phyloP scores from a whole-genome alignment of 2,888 invertebrate genomes.

The Acleris sparsana region DNA sequence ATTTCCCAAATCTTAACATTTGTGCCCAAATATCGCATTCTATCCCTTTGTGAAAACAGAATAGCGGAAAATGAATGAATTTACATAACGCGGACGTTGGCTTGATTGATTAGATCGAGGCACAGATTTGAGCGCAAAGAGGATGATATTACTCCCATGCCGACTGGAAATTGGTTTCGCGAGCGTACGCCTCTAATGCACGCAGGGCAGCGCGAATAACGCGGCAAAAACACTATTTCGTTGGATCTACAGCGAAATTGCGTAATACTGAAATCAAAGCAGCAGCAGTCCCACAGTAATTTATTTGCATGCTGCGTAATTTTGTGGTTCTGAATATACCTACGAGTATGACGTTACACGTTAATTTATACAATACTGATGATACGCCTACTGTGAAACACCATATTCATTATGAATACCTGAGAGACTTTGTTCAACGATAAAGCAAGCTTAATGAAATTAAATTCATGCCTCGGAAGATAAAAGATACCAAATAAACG shows the following conservation, averaged over 20 bases:
- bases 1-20: neutral
- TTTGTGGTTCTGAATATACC: neutral
- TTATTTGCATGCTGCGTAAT: neutral
- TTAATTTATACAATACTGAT: neutral
- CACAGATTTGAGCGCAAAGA: slow-evolving; percentile 51
- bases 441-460: slow-evolving; percentile 24
- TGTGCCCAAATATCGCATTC: slow-evolving; percentile 13
- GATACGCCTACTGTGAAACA: neutral
- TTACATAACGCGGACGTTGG: slow-evolving; percentile 48
- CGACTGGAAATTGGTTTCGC: slow-evolving; percentile 45
- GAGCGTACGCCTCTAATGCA: slow-evolving; percentile 12
- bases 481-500: slow-evolving; percentile 25
- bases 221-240: neutral
- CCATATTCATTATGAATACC: slow-evolving; percentile 4
- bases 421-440: slow-evolving; percentile 2
- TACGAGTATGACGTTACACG: neutral
- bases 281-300: too few species aligned
- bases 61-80: slow-evolving; percentile 26
- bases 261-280: too few species aligned
- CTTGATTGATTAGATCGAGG: slow-evolving; percentile 56
- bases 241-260: neutral
- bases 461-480: slow-evolving; percentile 18
- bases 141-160: slow-evolving; percentile 54
- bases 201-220: slow-evolving; percentile 6
- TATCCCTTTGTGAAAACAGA: slow-evolving; percentile 18